These are phyloP conservation scores for Anoplopoma fimbria DNA, from an alignment of 2,113 vertebrate genomes.

Conservation along the genomic window DNA sequence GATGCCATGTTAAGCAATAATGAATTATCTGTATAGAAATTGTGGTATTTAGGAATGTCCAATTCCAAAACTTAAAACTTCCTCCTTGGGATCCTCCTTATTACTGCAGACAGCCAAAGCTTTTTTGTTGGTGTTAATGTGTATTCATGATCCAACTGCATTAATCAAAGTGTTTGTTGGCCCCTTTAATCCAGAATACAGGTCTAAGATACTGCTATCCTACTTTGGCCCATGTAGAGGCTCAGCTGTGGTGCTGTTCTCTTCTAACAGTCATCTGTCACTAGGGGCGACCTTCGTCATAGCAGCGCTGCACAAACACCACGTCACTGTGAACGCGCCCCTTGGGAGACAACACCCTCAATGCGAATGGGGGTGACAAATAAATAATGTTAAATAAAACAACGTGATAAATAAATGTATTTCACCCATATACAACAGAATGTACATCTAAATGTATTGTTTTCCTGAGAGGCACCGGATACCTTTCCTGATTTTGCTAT, in stretches of 20 bases:
- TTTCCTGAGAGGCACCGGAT: accelerated
- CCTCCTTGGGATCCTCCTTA: neutral
- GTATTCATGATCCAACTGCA: neutral
- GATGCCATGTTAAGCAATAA: neutral
- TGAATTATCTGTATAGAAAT: neutral
- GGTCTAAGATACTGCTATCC: neutral
- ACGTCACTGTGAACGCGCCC: constrained; percentile 59
- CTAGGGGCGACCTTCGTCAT: constrained; percentile 52
- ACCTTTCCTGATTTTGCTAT: accelerated
- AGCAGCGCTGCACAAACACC: constrained; percentile 51
- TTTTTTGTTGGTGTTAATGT: neutral
- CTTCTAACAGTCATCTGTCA: constrained; percentile 55
- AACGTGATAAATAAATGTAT: accelerated
- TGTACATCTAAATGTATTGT: accelerated
- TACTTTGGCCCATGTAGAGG: neutral
- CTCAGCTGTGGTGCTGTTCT: neutral
- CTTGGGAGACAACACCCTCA: too few relatives aligned
- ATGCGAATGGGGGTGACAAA: constrained; percentile 13
- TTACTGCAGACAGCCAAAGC: neutral
- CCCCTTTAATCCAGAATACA: neutral
- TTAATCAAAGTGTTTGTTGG: neutral
- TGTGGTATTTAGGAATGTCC: neutral
- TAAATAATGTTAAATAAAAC: neutral
- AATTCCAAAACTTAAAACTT: neutral
- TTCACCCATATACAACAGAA: accelerated